Evolutionary conservation across 2,113 vertebrate species (phyloP).

Genomic region (Oryzias woworae): DNA sequence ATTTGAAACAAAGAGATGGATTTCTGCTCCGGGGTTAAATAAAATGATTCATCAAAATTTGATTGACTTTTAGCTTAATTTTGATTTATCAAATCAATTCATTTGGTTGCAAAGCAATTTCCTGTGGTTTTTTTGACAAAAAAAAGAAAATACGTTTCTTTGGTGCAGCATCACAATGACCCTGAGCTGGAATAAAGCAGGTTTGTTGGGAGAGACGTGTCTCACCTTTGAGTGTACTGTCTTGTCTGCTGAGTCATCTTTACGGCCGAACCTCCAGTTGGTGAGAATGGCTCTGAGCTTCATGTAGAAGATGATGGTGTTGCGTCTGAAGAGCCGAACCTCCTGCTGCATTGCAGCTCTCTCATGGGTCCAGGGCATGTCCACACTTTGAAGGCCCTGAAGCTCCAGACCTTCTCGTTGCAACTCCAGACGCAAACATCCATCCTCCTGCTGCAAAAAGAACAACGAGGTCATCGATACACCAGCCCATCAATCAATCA

Average conservation of each 20-base stretch:
- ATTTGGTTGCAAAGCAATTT: no score
- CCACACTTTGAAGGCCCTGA: slow-evolving; percentile 85
- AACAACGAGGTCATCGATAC: background rate
- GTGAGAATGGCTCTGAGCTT: slow-evolving; percentile 92
- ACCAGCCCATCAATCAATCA: no score
- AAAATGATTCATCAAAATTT: no score
- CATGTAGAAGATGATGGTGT: slow-evolving; percentile 90
- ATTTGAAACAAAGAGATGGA: no score
- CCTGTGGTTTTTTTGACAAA: no score
- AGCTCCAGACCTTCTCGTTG: slow-evolving; percentile 88
- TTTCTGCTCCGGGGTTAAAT: no score
- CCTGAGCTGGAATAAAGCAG: no score
- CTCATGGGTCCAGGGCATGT: slow-evolving; percentile 88
- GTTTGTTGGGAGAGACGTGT: background rate
- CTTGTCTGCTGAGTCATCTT: slow-evolving; percentile 74
- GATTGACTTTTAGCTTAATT: no score
- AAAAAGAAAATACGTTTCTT: no score
- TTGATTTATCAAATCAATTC: no score
- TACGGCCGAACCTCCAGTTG: slow-evolving; percentile 86
- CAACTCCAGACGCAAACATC: slow-evolving; percentile 76
- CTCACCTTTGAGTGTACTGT: slow-evolving; percentile 80
- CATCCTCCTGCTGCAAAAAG: slow-evolving; percentile 81
- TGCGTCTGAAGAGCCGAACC: slow-evolving; percentile 87
- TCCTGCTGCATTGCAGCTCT: slow-evolving; percentile 86
- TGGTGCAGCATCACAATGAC: no score